Evolutionary conservation across 2,113 vertebrate species (phyloP).

Genomic region (Bubalus kerabau): DNA sequence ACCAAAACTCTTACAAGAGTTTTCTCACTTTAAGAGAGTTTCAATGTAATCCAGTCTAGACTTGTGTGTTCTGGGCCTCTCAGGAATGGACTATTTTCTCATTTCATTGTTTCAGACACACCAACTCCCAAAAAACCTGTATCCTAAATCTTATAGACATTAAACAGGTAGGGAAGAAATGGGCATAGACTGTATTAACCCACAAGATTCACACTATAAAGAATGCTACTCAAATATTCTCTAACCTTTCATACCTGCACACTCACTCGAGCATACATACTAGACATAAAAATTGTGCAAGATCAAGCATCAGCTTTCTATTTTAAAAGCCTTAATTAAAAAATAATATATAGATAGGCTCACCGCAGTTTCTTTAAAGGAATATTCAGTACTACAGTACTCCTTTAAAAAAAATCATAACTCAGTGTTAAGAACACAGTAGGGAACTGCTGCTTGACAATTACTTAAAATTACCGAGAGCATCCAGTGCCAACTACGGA

Average conservation of each 20-base stretch:
- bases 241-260: constrained; percentile 22
- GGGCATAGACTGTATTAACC: not conserved
- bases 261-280: constrained; percentile 41
- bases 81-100: constrained; percentile 38
- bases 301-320: constrained; percentile 68
- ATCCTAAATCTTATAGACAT: not conserved
- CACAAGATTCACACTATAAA: constrained; percentile 41
- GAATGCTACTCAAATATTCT: constrained; percentile 18
- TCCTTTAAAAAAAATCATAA: constrained; percentile 66
- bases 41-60: not conserved
- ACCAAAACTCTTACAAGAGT: not conserved
- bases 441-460: constrained; percentile 35
- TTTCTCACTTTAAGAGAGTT: not conserved
- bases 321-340: constrained; percentile 55
- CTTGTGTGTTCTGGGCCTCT: not conserved
- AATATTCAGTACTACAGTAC: constrained; percentile 64
- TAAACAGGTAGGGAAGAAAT: constrained; percentile 6
- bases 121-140: not conserved
- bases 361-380: constrained; percentile 71
- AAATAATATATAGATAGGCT: constrained; percentile 41
- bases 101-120: constrained; percentile 28
- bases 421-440: constrained; percentile 59
- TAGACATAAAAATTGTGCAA: constrained; percentile 72
- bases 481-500: constrained; percentile 63
- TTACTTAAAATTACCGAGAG: constrained; percentile 65